Evolutionary conservation across 2,888 invertebrate genomes (phyloP), one percentile per base, ranked within the genome.

Genomic region (Melanchra persicariae): DNA sequence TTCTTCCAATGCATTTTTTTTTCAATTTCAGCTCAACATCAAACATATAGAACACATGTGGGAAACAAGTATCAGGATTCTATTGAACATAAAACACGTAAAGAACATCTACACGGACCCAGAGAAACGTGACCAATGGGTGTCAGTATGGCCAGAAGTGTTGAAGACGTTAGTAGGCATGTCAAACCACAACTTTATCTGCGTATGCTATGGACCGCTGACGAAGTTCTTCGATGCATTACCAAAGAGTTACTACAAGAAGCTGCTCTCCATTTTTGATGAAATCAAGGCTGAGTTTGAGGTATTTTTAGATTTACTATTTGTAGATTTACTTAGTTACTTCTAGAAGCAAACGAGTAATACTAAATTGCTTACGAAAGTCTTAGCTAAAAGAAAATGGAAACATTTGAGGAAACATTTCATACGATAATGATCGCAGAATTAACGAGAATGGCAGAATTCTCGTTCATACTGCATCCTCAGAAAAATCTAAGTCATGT

Each of bases 101-200:
- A 96, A 97, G 62, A 97, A 97, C 69, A 96, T 97, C 62, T 98
- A 97, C 89, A 96, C 97, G 34, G 96, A 97, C 77, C 96, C 96
- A n/a, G 96, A 97, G 70, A 96, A 97, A 87, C 96, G 96, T 2
- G 96, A 97, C 85, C 94, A 96, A 72, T 97, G 96, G 88, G 94
- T 96, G 65, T 97, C 97, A 12, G 95, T 97, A 2, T 96, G 97
- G 93, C 95, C 96, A 1, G 97, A 97, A 91, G 92, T 98, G 0
- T 87, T 98, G 0, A 97, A 97, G 87, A 97, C 96, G 85, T 66
- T 97, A 24, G 91, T 96, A 4, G 96, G 97, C n/a, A 86, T 95
- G 68, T 98, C 98, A 0, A 92, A 97, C 10, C 97, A 97, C 85
- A 97, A 97, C n/a, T 93, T 97, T 26, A 96, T 97, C 0, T 96